Evolutionary conservation across 2,113 vertebrate genomes (phyloP).

Genomic region (Cyprinodon tularosa): DNA sequence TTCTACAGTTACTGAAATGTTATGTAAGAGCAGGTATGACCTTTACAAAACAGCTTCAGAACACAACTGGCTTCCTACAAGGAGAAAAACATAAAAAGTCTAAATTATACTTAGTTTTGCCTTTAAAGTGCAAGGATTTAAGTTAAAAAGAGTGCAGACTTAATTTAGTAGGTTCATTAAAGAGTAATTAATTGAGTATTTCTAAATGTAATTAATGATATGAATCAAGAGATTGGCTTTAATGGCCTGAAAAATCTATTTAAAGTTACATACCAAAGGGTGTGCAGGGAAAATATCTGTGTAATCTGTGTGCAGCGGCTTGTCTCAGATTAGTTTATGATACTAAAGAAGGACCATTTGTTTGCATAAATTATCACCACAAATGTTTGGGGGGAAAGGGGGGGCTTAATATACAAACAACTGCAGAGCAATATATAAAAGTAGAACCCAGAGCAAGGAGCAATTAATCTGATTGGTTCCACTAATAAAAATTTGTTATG

Average conservation of each 20-base stretch:
- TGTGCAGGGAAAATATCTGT: slow-evolving; percentile 2
- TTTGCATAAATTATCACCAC: slow-evolving; percentile 29
- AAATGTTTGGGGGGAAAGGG: slow-evolving; percentile 6
- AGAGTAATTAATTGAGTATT: slow-evolving; percentile 56
- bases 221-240: slow-evolving; percentile 59
- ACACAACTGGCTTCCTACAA: neutral
- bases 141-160: slow-evolving; percentile 47
- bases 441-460: slow-evolving; percentile 45
- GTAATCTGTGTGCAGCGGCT: slow-evolving; percentile 17
- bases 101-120: neutral
- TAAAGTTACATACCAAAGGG: slow-evolving; percentile 26
- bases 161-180: slow-evolving; percentile 69
- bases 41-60: too few species aligned
- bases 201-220: slow-evolving; percentile 65
- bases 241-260: slow-evolving; percentile 56
- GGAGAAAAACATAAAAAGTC: neutral
- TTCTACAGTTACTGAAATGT: neutral
- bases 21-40: neutral
- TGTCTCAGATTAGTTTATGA: slow-evolving; percentile 35
- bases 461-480: slow-evolving; percentile 63
- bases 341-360: slow-evolving; percentile 33
- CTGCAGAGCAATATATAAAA: slow-evolving; percentile 59
- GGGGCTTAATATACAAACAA: slow-evolving; percentile 42
- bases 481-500: slow-evolving; percentile 65
- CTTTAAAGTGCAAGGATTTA: slow-evolving; percentile 43